phyloP scores from a whole-genome alignment of 2,797 vertebrate species.

The Eurystomus glaucurus region DNA sequence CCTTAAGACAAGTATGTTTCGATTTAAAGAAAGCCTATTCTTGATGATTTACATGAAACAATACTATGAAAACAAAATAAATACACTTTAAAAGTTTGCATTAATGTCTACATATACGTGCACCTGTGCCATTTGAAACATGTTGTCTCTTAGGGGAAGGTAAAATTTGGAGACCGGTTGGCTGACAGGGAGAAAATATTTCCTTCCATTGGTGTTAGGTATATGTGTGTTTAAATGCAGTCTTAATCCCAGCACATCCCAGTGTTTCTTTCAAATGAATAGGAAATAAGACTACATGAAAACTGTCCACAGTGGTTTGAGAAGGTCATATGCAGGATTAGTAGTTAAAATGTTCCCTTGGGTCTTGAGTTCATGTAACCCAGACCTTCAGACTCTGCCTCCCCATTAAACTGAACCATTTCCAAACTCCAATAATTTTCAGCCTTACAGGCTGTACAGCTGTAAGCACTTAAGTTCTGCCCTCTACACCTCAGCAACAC shows the following conservation, averaged over 20 bases:
- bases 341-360: neutral
- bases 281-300: neutral
- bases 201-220: neutral
- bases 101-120: neutral
- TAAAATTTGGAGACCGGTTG: neutral
- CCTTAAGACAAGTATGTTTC: neutral
- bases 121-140: neutral
- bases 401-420: neutral
- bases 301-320: neutral
- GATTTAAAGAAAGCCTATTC: neutral
- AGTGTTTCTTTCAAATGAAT: neutral
- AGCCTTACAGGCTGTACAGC: neutral
- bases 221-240: neutral
- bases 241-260: neutral
- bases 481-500: neutral
- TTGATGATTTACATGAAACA: neutral
- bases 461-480: neutral
- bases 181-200: neutral
- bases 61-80: neutral
- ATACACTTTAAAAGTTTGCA: neutral
- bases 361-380: rapidly evolving
- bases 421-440: neutral
- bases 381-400: neutral
- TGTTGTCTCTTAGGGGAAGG: neutral
- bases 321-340: neutral